Percentiles rank a stretch among this genome's conserved stretches.
Conservation (phyloP, 2,888 invertebrate species). For the Lasioglossum figueresi region DNA sequence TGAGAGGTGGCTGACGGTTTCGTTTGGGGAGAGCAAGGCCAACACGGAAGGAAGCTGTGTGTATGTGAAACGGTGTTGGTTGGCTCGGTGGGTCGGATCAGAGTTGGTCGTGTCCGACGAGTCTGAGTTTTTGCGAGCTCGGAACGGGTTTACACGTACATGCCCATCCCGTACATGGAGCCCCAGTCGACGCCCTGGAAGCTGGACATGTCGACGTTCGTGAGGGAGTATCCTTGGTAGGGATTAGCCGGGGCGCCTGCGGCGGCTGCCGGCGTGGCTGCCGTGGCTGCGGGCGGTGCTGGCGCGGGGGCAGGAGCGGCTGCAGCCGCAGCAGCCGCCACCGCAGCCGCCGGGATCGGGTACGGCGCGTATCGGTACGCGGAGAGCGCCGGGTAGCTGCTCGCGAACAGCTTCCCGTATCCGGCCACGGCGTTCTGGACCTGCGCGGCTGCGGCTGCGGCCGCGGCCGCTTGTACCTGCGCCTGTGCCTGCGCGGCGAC, state of each 20-base stretch:
- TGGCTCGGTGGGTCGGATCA: not conserved
- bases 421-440: conserved; percentile 87
- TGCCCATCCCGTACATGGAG: conserved; percentile 96
- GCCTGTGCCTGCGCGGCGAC: conserved; percentile 84
- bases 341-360: conserved; percentile 80
- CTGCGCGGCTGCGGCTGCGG: conserved; percentile 85
- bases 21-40: not conserved
- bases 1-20: not conserved
- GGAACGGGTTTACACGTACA: conserved; percentile 90
- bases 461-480: conserved; percentile 85
- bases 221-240: conserved; percentile 91
- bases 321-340: conserved; percentile 81
- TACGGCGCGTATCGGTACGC: conserved; percentile 82
- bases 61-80: not conserved
- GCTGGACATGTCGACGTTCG: conserved; percentile 96
- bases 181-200: conserved; percentile 97
- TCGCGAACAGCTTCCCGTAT: conserved; percentile 88
- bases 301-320: conserved; percentile 86
- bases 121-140: not conserved
- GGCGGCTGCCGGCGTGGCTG: conserved; percentile 84
- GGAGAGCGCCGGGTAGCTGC: conserved; percentile 84
- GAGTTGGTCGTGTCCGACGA: not conserved
- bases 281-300: conserved; percentile 86
- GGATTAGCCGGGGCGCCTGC: conserved; percentile 89
- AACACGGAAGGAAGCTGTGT: not conserved